A percentile compares a stretch with the other conserved stretches of the same genome.
phyloP scores from a whole-genome alignment of 2,888 invertebrate species.

The Sarcophaga carnaria region DNA sequence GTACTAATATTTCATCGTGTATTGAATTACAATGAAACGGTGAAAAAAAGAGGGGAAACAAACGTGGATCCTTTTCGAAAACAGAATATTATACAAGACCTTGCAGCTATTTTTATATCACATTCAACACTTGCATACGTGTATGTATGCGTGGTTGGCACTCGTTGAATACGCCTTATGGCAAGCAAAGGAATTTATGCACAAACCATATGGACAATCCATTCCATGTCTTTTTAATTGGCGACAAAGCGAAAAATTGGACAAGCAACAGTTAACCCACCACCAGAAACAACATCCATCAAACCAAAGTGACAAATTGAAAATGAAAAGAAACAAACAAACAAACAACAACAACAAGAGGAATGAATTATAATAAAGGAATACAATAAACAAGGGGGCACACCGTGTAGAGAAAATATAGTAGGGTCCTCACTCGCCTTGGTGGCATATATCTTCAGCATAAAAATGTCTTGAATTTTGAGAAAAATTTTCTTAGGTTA shows the following conservation, averaged over 20 bases:
- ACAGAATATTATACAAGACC: conserved; percentile 24
- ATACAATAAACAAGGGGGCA: not conserved
- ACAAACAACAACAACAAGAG: not conserved
- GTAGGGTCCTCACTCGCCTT: not conserved
- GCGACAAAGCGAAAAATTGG: conserved; percentile 79
- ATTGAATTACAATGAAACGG: not conserved
- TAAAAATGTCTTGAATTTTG: too few species aligned
- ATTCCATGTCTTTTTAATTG: conserved; percentile 57
- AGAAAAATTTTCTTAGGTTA: too few species aligned
- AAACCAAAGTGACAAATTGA: not conserved
- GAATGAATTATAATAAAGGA: not conserved
- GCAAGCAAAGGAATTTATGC: conserved; percentile 23
- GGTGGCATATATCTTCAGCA: too few species aligned
- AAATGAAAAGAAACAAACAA: not conserved
- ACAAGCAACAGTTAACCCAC: conserved; percentile 72
- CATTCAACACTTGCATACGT: conserved; percentile 16
- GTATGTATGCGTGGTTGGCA: not conserved
- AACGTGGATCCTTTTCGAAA: not conserved
- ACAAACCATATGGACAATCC: not conserved
- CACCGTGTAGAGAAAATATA: not conserved
- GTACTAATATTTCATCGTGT: not conserved
- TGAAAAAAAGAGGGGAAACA: too few species aligned
- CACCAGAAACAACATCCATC: not conserved
- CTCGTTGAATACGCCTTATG: conserved; percentile 46
- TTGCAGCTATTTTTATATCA: conserved; percentile 60